Percentiles rank a stretch among this genome's conserved stretches.
Conservation (phyloP, 2,797 vertebrate genomes). For the Psittacula derbiana region DNA sequence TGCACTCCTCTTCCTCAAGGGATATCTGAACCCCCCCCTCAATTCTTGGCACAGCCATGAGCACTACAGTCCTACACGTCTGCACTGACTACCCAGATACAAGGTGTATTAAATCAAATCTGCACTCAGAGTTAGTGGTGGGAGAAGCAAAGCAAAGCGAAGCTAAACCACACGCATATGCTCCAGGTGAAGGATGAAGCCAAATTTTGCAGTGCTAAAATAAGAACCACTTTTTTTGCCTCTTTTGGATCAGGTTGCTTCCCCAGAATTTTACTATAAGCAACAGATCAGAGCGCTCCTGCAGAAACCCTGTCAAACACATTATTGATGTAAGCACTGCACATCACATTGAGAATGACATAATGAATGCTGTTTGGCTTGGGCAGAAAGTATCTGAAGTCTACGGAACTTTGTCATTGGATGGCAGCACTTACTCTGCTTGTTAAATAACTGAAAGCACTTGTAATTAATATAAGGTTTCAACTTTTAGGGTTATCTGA, state of each 20-base stretch:
- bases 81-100: neutral
- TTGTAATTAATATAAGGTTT: neutral
- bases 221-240: neutral
- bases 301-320: neutral
- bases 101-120: neutral
- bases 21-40: neutral
- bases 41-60: neutral
- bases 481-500: neutral
- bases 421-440: neutral
- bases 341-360: neutral
- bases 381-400: neutral
- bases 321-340: neutral
- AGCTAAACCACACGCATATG: neutral
- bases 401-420: neutral
- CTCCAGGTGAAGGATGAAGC: neutral
- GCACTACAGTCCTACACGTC: neutral
- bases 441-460: slow-evolving; percentile 10
- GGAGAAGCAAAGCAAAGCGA: neutral
- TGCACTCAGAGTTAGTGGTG: fast-evolving
- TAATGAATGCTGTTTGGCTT: neutral
- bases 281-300: neutral
- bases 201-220: neutral
- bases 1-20: neutral
- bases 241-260: neutral
- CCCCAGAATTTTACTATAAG: neutral